phyloP scores from a whole-genome alignment of 53 echinoderm and acorn worm species.

The Arbacia lixula region DNA sequence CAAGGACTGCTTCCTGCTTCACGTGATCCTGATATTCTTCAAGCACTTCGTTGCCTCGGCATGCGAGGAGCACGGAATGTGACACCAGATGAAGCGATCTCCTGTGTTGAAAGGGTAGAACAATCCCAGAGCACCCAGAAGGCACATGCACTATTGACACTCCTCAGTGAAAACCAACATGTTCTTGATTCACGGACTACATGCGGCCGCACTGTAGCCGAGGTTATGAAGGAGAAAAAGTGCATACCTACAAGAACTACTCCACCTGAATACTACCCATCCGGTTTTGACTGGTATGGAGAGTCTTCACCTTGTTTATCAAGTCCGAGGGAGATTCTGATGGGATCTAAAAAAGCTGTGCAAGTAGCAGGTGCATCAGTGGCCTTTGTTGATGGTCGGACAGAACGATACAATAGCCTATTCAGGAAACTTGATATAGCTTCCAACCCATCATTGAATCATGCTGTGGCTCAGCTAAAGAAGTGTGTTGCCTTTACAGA shows the following conservation, averaged over 20 bases:
- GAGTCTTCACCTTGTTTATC: background rate
- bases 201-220: background rate
- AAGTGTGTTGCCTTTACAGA: background rate
- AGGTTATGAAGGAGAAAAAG: background rate
- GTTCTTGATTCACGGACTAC: background rate
- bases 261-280: constrained; percentile 15
- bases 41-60: background rate
- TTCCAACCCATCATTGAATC: background rate
- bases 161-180: background rate
- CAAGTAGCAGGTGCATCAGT: background rate
- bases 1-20: constrained; percentile 57
- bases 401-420: background rate
- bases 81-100: background rate
- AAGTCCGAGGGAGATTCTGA: background rate
- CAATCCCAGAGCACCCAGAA: background rate
- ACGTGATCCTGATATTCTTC: background rate
- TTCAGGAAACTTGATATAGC: background rate
- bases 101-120: background rate
- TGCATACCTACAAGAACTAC: constrained; percentile 11
- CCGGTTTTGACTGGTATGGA: background rate
- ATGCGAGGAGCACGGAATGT: background rate
- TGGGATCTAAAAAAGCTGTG: background rate
- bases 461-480: constrained; percentile 22
- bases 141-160: background rate
- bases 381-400: background rate